Conservation (phyloP, 2,888 invertebrate species). For the Caenorhabditis imperialis region DNA sequence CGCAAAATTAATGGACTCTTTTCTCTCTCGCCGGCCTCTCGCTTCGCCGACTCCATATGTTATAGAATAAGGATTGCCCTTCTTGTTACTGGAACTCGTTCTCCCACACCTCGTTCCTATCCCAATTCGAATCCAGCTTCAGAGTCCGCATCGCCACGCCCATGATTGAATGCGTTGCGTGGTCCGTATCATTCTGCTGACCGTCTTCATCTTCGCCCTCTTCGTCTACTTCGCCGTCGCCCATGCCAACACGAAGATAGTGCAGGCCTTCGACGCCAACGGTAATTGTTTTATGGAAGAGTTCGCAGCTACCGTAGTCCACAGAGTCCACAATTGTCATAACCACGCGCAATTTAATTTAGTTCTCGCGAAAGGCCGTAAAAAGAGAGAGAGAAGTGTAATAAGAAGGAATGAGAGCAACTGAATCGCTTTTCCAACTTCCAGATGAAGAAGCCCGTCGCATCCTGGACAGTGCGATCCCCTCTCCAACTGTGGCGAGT, state of each 20-base stretch:
- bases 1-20: constrained; percentile 48
- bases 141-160: constrained; percentile 21
- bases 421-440: neutral
- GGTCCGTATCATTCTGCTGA: constrained; percentile 49
- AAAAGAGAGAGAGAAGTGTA: too few relatives aligned
- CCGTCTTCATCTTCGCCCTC: constrained; percentile 25
- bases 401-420: too few relatives aligned
- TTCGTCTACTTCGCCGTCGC: constrained; percentile 45
- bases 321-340: too few relatives aligned
- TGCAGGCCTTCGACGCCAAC: constrained; percentile 44
- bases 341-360: too few relatives aligned
- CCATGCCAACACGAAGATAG: constrained; percentile 41
- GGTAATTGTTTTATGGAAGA: constrained; percentile 15
- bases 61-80: too few relatives aligned
- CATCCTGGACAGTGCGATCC: constrained; percentile 43
- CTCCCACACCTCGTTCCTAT: neutral
- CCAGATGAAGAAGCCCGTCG: constrained; percentile 53
- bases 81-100: constrained; percentile 3
- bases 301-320: too few relatives aligned
- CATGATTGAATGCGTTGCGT: constrained; percentile 61
- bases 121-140: neutral
- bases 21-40: neutral
- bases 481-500: constrained; percentile 34
- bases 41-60: constrained; percentile 33
- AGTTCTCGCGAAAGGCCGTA: neutral